Evolutionary conservation across 2,797 vertebrate species (phyloP).

Genomic region (Phoebastria nigripes): DNA sequence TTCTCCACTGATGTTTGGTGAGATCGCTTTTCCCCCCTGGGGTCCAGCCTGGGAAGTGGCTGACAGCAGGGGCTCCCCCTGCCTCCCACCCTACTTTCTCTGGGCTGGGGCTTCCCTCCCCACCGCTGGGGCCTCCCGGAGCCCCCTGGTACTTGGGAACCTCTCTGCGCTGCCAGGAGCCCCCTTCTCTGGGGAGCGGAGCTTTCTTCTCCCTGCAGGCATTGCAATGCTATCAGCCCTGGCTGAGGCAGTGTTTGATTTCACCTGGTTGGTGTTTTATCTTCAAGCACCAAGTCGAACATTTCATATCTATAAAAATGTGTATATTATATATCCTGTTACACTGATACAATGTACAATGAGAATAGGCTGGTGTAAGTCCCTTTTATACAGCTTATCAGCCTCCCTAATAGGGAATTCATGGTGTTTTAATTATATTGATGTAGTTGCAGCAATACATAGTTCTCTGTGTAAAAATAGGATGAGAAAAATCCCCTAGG

Average conservation of each 20-base stretch:
- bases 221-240: background rate
- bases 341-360: background rate
- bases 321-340: background rate
- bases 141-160: background rate
- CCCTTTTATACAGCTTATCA: background rate
- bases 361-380: background rate
- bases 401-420: background rate
- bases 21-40: rapidly evolving
- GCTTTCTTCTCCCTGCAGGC: background rate
- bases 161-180: background rate
- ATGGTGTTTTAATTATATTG: background rate
- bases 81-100: background rate
- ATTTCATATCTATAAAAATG: background rate
- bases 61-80: background rate
- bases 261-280: background rate
- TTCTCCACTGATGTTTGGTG: background rate
- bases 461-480: background rate
- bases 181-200: background rate
- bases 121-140: background rate
- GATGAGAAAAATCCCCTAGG: background rate
- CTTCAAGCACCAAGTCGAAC: background rate
- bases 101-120: background rate
- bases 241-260: background rate
- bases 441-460: background rate
- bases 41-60: background rate